These are phyloP conservation scores for Theonella swinhoei DNA, from an alignment of 37 sponge, comb jelly and placozoan species.

Conservation along the genomic window DNA sequence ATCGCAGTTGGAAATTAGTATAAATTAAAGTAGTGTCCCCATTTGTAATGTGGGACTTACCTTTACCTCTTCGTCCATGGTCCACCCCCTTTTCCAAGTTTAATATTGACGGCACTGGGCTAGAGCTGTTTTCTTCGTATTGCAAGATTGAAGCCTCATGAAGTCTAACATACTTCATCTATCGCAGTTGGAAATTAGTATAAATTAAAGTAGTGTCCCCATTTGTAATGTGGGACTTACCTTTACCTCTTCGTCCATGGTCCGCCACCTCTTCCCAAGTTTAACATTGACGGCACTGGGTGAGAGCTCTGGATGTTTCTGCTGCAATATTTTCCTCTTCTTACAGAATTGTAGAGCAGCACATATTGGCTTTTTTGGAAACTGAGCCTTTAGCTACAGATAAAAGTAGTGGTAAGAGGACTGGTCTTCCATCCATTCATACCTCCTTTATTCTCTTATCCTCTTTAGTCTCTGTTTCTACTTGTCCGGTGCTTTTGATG, in stretches of 20 bases:
- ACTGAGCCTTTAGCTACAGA: constrained; percentile 21
- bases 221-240: not conserved
- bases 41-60: too few relatives aligned
- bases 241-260: constrained; percentile 1
- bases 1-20: too few relatives aligned
- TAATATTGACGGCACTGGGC: too few relatives aligned
- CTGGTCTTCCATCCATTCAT: not conserved
- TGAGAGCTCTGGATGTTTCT: constrained; percentile 53
- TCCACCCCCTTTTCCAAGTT: too few relatives aligned
- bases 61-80: too few relatives aligned
- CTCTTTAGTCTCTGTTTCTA: not conserved
- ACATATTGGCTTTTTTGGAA: constrained; percentile 53
- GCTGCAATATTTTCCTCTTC: constrained; percentile 22
- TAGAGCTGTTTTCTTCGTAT: too few relatives aligned
- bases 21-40: too few relatives aligned
- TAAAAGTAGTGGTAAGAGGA: not conserved
- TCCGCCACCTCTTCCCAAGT: constrained; percentile 56
- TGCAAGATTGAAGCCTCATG: constrained; percentile 1
- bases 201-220: too few relatives aligned
- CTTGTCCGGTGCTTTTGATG: not conserved
- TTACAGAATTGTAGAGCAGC: constrained; percentile 61
- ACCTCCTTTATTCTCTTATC: constrained; percentile 11
- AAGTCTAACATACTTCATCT: constrained; percentile 31
- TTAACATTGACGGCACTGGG: constrained; percentile 26
- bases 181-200: not conserved